These are phyloP conservation scores for Listronotus bonariensis DNA, from an alignment of 1,140 invertebrate species.

Conservation along the genomic window DNA sequence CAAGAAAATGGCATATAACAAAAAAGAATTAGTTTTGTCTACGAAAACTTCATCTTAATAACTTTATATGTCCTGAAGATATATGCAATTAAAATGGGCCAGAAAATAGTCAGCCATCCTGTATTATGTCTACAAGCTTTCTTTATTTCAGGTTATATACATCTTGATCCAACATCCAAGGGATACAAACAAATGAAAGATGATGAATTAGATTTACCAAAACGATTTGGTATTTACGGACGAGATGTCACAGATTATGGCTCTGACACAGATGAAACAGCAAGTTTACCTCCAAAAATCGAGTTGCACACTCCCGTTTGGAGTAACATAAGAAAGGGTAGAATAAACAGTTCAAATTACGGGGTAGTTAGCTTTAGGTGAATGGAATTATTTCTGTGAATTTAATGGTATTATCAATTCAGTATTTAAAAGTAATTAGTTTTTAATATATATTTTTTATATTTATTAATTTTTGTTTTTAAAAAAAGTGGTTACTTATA, in stretches of 20 bases:
- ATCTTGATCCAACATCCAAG: conserved; percentile 25
- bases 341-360: conserved; percentile 28
- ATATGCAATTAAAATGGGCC: no score
- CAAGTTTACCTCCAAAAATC: conserved; percentile 45
- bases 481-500: no score
- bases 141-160: conserved; percentile 26
- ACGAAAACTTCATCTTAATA: no score
- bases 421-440: no score
- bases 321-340: conserved; percentile 54
- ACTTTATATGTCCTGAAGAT: no score
- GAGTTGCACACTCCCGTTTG: conserved; percentile 53
- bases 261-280: conserved; percentile 44
- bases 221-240: conserved; percentile 49
- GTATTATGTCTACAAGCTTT: no score
- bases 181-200: conserved; percentile 47
- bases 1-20: no score
- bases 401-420: not conserved
- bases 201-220: conserved; percentile 28
- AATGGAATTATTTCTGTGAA: conserved; percentile 10
- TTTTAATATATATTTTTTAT: no score
- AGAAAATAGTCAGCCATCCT: no score
- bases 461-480: no score
- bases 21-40: no score
- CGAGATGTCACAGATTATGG: conserved; percentile 42
- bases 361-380: conserved; percentile 30